Base-by-base conservation (phyloP, 2,113 vertebrate species). In the Aegithalos caudatus region DNA sequence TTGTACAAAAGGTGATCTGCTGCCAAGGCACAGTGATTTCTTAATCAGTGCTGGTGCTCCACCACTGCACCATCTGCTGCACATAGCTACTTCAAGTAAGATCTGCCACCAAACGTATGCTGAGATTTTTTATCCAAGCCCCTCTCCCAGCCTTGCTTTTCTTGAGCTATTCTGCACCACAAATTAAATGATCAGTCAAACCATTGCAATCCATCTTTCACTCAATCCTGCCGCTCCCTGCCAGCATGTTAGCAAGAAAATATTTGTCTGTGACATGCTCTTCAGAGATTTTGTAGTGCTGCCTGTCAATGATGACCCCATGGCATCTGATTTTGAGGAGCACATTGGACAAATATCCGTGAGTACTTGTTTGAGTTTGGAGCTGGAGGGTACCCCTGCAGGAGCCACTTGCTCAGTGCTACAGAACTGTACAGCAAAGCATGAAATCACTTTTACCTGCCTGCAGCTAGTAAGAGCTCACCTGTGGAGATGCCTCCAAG, bases 331-430 rank as follows among this genome's bases (percentile, higher is more conserved):
- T 53, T 94, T 61, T 53, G 21, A 81, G 78, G 14, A 62, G 5
- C 28, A 15, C 0, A 0, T 69, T 69, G 60, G 42, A 62, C 56
- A 74, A 92, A 67, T 14, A 70, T 4, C 51, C 3, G 6, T 18
- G 16, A 44, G 22, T 8, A 24, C 10, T 27, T 20, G 14, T 23
- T 18, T 33, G 61, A 60, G 47, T 40, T 31, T 37, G 66, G 69
- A 70, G 50, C 60, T 84, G 83, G 80, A 38, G n/a, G 38, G 10
- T 62, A 37, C 13, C 47, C 66, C 56, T 71, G 47, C 50, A 51
- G n/a, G 6, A 87, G 13, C 38, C 40, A 16, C 65, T 78, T 62
- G 35, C 51, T 66, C 27, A 8, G 24, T 7, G 27, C 78, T 60
- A 37, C 44, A 28, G 22, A 71, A 18, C 56, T 4, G 4, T 10